Conservation (phyloP, 2,113 vertebrate species). For the Centropus bengalensis region DNA sequence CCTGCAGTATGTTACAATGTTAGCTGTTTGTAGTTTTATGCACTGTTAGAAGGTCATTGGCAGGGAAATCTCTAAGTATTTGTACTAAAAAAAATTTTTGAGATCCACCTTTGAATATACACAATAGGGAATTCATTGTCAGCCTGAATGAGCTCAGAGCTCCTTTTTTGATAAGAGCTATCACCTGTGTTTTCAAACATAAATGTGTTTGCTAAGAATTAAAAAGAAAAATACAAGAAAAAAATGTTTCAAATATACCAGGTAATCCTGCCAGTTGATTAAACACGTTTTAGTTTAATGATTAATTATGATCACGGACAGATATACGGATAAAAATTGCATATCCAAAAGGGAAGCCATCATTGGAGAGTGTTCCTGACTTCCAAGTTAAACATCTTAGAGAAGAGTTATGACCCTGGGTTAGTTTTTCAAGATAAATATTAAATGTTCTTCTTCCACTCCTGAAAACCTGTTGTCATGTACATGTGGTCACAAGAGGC, state of each 20-base stretch:
- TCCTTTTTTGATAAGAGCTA: background rate
- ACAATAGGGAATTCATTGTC: background rate
- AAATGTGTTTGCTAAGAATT: background rate
- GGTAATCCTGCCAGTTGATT: background rate
- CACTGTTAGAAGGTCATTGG: background rate
- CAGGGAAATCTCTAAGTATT: background rate
- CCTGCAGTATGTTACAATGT: background rate
- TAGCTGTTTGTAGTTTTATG: background rate
- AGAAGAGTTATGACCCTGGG: background rate
- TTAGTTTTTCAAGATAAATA: background rate
- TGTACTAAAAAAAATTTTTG: background rate
- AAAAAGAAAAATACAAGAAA: background rate
- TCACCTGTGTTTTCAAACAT: background rate
- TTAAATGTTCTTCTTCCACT: background rate
- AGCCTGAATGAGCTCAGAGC: background rate
- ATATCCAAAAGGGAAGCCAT: background rate
- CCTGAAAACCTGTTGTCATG: background rate
- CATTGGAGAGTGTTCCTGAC: background rate
- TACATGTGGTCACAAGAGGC: background rate
- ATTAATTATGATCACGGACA: background rate
- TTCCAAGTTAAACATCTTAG: background rate
- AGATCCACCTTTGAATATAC: background rate
- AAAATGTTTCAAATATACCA: background rate
- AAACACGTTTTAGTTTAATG: background rate
- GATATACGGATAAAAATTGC: background rate